These are phyloP conservation scores for Cyanistes caeruleus DNA, from an alignment of 2,113 vertebrate species.

Conservation along the genomic window DNA sequence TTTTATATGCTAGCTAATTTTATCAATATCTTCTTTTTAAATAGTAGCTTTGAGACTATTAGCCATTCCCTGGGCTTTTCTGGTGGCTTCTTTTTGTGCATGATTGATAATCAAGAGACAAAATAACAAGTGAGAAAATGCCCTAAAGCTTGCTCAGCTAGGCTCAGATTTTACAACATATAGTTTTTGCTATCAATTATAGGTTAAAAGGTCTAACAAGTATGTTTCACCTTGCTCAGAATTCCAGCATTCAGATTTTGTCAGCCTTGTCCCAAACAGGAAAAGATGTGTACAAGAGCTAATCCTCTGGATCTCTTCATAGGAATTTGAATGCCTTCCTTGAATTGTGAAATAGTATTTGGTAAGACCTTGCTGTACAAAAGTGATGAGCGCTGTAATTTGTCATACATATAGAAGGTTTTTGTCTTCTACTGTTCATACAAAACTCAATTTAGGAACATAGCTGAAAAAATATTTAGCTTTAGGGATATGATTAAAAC, in stretches of 20 bases:
- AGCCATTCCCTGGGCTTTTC: not conserved
- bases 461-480: not conserved
- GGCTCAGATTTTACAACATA: not conserved
- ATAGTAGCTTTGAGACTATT: not conserved
- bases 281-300: not conserved
- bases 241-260: not conserved
- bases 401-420: not conserved
- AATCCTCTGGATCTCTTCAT: not conserved
- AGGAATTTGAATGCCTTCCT: not conserved
- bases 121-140: slow-evolving; percentile 20
- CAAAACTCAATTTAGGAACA: not conserved
- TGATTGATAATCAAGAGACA: not conserved
- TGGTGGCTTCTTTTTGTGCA: not conserved
- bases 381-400: not conserved
- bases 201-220: not conserved
- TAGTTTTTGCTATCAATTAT: not conserved
- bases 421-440: not conserved
- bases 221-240: not conserved
- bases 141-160: not conserved
- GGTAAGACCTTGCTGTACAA: not conserved
- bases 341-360: not conserved
- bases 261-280: not conserved
- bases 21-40: not conserved
- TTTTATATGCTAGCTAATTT: not conserved
- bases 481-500: slow-evolving; percentile 1